phyloP scores from a whole-genome alignment of 53 echinoderm and acorn worm species.

The Echinarachnius parma region DNA sequence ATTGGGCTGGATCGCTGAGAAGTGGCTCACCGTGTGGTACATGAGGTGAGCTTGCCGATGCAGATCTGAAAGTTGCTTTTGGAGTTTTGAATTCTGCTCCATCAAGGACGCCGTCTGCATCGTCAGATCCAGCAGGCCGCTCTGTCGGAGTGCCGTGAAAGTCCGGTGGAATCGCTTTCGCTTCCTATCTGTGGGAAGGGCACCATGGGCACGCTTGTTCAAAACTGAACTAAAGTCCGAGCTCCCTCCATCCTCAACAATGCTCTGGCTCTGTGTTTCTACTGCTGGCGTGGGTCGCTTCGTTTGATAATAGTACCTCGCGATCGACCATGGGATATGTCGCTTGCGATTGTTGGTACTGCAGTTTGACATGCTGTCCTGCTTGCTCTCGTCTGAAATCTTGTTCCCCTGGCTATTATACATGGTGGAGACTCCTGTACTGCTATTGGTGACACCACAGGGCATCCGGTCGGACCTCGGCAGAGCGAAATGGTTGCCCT shows the following conservation, averaged over 20 bases:
- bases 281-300: conserved; percentile 1
- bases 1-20: conserved; percentile 35
- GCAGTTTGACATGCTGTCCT: conserved; percentile 26
- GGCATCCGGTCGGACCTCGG: background rate
- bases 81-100: conserved; percentile 66
- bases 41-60: conserved; percentile 37
- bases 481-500: conserved; percentile 17
- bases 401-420: conserved; percentile 44
- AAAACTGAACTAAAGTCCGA: too few relatives aligned
- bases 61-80: conserved; percentile 60
- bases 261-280: background rate
- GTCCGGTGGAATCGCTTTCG: conserved; percentile 77
- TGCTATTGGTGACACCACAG: conserved; percentile 27
- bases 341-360: conserved; percentile 17
- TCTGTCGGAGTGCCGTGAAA: conserved; percentile 68
- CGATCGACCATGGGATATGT: conserved; percentile 40
- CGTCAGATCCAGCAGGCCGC: conserved; percentile 83
- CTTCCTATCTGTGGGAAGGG: conserved; percentile 65
- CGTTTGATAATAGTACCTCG: conserved; percentile 29
- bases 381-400: conserved; percentile 26
- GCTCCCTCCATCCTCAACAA: background rate
- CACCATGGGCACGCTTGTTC: background rate
- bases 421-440: conserved; percentile 45
- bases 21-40: conserved; percentile 39
- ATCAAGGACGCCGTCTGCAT: conserved; percentile 86